These are phyloP conservation scores for Eurystomus glaucurus DNA, from an alignment of 2,797 vertebrate genomes.

Conservation along the genomic window DNA sequence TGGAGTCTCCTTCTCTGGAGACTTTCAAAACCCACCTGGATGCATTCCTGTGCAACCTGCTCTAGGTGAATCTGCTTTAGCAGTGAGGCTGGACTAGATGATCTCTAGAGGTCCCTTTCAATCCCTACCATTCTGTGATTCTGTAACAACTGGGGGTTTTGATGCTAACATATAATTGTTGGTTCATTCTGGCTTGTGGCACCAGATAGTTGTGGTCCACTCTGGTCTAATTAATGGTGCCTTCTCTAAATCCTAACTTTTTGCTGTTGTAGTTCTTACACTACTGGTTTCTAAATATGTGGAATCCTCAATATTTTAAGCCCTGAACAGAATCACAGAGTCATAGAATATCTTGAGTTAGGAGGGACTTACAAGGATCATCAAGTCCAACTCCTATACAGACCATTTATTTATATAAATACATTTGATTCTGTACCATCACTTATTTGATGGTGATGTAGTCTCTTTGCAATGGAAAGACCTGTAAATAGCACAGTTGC, in stretches of 20 bases:
- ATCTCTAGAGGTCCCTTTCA: background rate
- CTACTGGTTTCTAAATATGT: background rate
- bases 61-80: background rate
- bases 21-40: too few relatives aligned
- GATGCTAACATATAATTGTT: background rate
- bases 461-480: background rate
- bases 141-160: background rate
- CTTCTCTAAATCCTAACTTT: background rate
- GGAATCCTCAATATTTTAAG: background rate
- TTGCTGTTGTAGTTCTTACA: background rate
- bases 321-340: background rate
- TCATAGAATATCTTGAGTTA: background rate
- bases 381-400: rapidly evolving
- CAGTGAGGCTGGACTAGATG: background rate
- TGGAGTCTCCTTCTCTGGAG: too few relatives aligned
- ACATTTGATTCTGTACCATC: background rate
- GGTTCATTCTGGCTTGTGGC: background rate
- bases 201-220: background rate
- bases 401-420: background rate
- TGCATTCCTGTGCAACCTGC: too few relatives aligned
- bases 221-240: background rate
- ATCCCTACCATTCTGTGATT: background rate
- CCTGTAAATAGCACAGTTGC: background rate
- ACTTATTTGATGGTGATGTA: background rate
- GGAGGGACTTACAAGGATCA: background rate